Evolutionary conservation across 2,113 vertebrate species (phyloP).

Genomic region (Xiphophorus hellerii): DNA sequence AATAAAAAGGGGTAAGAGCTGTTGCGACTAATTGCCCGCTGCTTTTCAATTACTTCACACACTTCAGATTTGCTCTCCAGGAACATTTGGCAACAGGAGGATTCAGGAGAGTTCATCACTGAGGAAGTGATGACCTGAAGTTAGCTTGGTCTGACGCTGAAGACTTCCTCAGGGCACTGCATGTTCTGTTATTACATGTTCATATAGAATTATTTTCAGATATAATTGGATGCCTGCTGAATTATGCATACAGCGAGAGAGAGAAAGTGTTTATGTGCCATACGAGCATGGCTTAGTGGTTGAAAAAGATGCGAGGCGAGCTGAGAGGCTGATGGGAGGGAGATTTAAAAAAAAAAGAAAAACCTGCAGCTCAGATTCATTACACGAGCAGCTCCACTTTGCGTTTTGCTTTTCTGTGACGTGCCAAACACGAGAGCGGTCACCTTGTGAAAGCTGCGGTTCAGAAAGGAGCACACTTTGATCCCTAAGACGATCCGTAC

Average conservation of each 20-base stretch:
- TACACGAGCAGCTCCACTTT: slow-evolving; percentile 15
- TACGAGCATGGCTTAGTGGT: slow-evolving; percentile 21
- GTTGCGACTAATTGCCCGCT: slow-evolving; percentile 27
- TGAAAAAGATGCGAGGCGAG: slow-evolving; percentile 25
- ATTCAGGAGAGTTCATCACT: slow-evolving; percentile 27
- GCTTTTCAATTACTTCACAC: slow-evolving; percentile 56
- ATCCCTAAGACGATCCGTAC: not conserved
- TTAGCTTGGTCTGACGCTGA: slow-evolving; percentile 35
- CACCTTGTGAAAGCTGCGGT: slow-evolving; percentile 26
- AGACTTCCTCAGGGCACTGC: slow-evolving; percentile 43
- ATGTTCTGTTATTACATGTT: slow-evolving; percentile 68
- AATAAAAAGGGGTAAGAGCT: slow-evolving; percentile 18
- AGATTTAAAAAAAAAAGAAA: not conserved
- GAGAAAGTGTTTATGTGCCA: slow-evolving; percentile 16
- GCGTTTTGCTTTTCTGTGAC: slow-evolving; percentile 14
- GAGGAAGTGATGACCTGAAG: slow-evolving; percentile 45
- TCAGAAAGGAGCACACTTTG: slow-evolving; percentile 2
- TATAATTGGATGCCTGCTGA: slow-evolving; percentile 70
- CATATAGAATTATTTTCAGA: slow-evolving; percentile 67
- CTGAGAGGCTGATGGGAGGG: slow-evolving; percentile 2
- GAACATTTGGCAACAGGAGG: slow-evolving; percentile 32
- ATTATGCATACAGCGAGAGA: slow-evolving; percentile 59
- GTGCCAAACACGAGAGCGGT: slow-evolving; percentile 32
- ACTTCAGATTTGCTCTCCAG: slow-evolving; percentile 45
- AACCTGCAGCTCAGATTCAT: slow-evolving; percentile 10